Evolutionary conservation across 2,888 invertebrate species (phyloP).

Genomic region (Drosophila meridiana): DNA sequence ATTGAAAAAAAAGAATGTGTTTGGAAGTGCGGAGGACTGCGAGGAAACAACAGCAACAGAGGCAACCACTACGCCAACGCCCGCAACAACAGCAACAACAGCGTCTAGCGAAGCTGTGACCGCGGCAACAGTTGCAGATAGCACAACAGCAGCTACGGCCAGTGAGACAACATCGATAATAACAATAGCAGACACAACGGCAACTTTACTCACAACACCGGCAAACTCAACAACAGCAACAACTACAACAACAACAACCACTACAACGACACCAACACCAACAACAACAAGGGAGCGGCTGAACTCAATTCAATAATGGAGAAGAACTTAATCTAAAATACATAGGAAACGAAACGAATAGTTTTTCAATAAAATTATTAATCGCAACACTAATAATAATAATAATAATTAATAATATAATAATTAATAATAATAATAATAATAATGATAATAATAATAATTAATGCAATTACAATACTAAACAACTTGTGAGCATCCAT

Average conservation of each 20-base stretch:
- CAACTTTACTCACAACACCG: conserved; percentile 17
- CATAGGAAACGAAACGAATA: conserved; percentile 48
- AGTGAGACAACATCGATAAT: conserved; percentile 29
- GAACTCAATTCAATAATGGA: conserved; percentile 58
- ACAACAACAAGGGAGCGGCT: conserved; percentile 55
- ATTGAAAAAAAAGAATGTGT: conserved; percentile 59
- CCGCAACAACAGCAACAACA: conserved; percentile 42
- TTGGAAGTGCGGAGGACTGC: conserved; percentile 44
- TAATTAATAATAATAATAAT: conserved; percentile 18
- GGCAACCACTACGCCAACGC: conserved; percentile 33
- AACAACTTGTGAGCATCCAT: conserved; percentile 48
- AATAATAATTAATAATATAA: conserved; percentile 25
- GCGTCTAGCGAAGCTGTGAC: conserved; percentile 31
- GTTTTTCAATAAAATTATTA: conserved; percentile 60
- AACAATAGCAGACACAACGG: conserved; percentile 50
- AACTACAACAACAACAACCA: conserved; percentile 35
- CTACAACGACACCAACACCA: conserved; percentile 16
- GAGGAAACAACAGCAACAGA: conserved; percentile 37
- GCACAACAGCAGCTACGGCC: conserved; percentile 24
- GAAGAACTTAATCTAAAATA: conserved; percentile 65
- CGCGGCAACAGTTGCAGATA: conserved; percentile 21
- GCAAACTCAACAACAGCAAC: conserved; percentile 28
- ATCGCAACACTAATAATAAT: conserved; percentile 46
- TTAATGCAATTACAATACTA: conserved; percentile 22
- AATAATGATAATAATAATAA: conserved; percentile 25